Base-by-base conservation (phyloP, 2,888 invertebrate genomes). In the Pristionchus maxplancki region DNA sequence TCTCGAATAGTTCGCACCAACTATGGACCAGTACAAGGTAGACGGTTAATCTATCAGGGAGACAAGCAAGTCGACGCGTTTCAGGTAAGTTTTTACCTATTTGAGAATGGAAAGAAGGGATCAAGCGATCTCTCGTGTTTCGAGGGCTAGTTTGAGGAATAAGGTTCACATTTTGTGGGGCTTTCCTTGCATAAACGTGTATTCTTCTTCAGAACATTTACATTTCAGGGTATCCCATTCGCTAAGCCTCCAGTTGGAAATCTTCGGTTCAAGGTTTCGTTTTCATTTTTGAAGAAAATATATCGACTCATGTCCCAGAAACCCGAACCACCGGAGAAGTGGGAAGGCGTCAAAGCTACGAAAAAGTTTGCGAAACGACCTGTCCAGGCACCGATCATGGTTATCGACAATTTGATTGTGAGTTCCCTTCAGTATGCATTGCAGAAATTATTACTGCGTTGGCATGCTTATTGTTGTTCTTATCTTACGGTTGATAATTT, bases 31-130 rank as follows among this genome's bases (percentile, higher is more conserved):
- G 48, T 86, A 0, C 44, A 48, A 15, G 85, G 85, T 0, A 31
- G 85, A 28, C 67, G 85, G 40, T n/a, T 86, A 1, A 31, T 67
- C 28, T 62, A 44, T 34, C 24, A 86, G 17, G 85, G 85, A 62
- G 85, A 86, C 20, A 62, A 48, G 24, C 85, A 62, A 62, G 85
- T 67, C 4, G 85, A 86, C 31, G 85, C 85, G 20, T 86, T 86
- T 48, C 85, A 86, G 64, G 85, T 67, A 15, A 34, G 44, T 58
- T 37, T n/a, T n/a, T n/a, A n/a, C n/a, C n/a, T n/a, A n/a, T n/a
- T n/a, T n/a, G n/a, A n/a, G n/a, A n/a, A n/a, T n/a, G n/a, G n/a
- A n/a, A n/a, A n/a, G n/a, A n/a, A n/a, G n/a, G n/a, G n/a, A n/a
- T n/a, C n/a, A n/a, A n/a, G n/a, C n/a, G n/a, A n/a, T n/a, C 20